These are phyloP conservation scores for Drosophila koepferae DNA, from an alignment of 2,888 invertebrate species.

Conservation along the genomic window DNA sequence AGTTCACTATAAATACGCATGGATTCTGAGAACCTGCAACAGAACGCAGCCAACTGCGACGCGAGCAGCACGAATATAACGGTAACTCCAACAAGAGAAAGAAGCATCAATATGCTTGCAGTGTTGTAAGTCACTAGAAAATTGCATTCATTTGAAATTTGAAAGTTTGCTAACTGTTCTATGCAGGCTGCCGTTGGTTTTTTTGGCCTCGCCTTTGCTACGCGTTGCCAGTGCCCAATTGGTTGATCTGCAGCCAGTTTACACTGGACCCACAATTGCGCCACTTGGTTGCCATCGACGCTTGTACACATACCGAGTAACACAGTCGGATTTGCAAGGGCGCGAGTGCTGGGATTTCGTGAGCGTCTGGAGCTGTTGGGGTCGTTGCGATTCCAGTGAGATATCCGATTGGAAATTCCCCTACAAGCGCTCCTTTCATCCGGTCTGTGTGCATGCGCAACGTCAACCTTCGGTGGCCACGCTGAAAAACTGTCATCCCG, in stretches of 20 bases:
- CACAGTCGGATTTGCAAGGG: slow-evolving; percentile 86
- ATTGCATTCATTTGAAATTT: neutral
- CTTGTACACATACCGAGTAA: slow-evolving; percentile 89
- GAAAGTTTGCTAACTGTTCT: neutral
- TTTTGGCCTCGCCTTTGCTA: slow-evolving; percentile 26
- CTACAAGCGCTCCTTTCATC: slow-evolving; percentile 93
- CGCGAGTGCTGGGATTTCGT: slow-evolving; percentile 91
- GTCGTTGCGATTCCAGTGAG: slow-evolving; percentile 93
- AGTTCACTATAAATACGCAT: slow-evolving; percentile 37
- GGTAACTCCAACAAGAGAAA: neutral
- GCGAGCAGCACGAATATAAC: neutral
- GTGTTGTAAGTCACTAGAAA: slow-evolving; percentile 37
- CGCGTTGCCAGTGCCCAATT: slow-evolving; percentile 56
- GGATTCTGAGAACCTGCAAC: slow-evolving; percentile 7
- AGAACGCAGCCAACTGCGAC: slow-evolving; percentile 27
- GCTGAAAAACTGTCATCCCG: slow-evolving; percentile 91
- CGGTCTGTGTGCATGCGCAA: slow-evolving; percentile 92
- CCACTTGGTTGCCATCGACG: slow-evolving; percentile 89
- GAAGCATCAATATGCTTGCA: slow-evolving; percentile 21
- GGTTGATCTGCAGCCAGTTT: slow-evolving; percentile 80
- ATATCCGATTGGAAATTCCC: slow-evolving; percentile 96
- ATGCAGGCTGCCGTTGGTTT: slow-evolving; percentile 31
- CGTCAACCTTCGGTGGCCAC: slow-evolving; percentile 88
- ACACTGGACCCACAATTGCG: slow-evolving; percentile 82
- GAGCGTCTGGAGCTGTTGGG: slow-evolving; percentile 92